Evolutionary conservation across 2,888 invertebrate species (phyloP).

Genomic region (Acrocera orbiculus): DNA sequence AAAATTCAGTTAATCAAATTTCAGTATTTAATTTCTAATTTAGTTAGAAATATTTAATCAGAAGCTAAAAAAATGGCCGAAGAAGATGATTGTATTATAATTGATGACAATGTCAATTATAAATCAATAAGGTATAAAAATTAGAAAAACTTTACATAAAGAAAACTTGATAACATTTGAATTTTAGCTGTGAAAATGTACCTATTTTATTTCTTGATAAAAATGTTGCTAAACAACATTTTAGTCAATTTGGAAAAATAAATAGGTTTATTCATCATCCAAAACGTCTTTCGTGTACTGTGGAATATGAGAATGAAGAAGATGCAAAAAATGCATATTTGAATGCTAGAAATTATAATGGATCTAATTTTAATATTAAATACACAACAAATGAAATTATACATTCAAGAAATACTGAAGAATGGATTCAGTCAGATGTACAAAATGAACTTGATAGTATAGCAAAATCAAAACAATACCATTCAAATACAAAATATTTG

Average conservation of each 20-base stretch:
- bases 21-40: no score
- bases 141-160: background rate
- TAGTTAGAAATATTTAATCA: no score
- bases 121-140: conserved; percentile 19
- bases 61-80: no score
- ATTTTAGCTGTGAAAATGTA: conserved; percentile 41
- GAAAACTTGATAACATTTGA: background rate
- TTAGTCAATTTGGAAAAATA: conserved; percentile 53
- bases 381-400: conserved; percentile 35
- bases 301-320: conserved; percentile 47
- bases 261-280: conserved; percentile 45
- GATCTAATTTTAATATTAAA: conserved; percentile 41
- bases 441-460: conserved; percentile 44
- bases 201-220: conserved; percentile 46
- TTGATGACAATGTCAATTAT: conserved; percentile 17
- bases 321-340: conserved; percentile 40
- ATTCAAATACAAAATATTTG: background rate
- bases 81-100: conserved; percentile 9
- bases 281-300: conserved; percentile 43
- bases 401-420: conserved; percentile 24
- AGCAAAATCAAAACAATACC: background rate
- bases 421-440: conserved; percentile 43
- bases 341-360: conserved; percentile 43
- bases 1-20: no score
- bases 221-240: conserved; percentile 43